These are phyloP conservation scores for Hydropsyche tenuis DNA, from an alignment of 1,140 invertebrate species.

Conservation along the genomic window DNA sequence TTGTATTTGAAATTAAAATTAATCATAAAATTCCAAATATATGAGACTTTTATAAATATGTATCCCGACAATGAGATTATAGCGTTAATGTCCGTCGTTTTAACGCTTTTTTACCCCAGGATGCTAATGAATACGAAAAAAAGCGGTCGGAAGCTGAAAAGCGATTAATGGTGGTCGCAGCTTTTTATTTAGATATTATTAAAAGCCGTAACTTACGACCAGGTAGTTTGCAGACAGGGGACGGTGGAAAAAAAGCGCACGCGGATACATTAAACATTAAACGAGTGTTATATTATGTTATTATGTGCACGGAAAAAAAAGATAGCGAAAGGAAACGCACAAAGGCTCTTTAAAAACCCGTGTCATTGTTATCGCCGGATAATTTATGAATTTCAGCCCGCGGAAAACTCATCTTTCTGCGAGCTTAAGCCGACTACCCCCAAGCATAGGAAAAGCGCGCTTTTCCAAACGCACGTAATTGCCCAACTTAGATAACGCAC, in stretches of 20 bases:
- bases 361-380: slow-evolving; percentile 40
- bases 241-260: background rate
- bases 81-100: background rate
- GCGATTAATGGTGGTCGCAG: slow-evolving; percentile 22
- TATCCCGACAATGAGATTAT: background rate
- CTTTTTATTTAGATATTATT: slow-evolving; percentile 33
- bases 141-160: slow-evolving; percentile 13
- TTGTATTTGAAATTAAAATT: no score
- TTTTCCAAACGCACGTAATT: no score
- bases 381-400: slow-evolving; percentile 38
- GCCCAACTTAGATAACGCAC: no score
- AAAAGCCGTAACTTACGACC: slow-evolving; percentile 36
- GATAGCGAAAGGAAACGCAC: slow-evolving; percentile 30
- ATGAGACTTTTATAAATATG: no score
- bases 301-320: slow-evolving; percentile 13
- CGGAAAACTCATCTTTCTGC: slow-evolving; percentile 33
- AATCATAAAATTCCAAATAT: no score
- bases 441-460: background rate
- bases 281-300: background rate
- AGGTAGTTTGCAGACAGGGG: slow-evolving; percentile 10
- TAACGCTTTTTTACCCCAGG: background rate
- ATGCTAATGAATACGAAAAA: background rate
- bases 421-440: slow-evolving; percentile 13
- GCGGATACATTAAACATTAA: no score
- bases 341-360: slow-evolving; percentile 34